Evolutionary conservation across 2,113 vertebrate species (phyloP).

Genomic region (Taxidea taxus): DNA sequence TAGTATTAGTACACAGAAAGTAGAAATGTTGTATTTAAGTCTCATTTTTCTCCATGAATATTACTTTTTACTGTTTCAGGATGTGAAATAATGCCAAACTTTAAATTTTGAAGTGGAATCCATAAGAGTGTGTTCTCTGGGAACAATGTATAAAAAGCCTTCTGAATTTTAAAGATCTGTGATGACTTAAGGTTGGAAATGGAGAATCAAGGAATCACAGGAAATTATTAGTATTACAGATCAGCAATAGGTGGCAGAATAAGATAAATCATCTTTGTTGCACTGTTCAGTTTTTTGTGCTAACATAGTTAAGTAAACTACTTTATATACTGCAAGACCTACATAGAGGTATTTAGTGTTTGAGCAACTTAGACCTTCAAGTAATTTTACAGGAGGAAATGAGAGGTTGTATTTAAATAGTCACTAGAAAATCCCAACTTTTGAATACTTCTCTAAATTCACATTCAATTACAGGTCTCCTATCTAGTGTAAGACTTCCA

Average conservation of each 20-base stretch:
- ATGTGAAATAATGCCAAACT: not conserved
- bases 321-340: not conserved
- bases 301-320: not conserved
- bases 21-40: not conserved
- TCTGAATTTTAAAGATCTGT: not conserved
- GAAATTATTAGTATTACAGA: not conserved
- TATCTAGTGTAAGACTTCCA: not conserved
- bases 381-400: not conserved
- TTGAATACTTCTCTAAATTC: not conserved
- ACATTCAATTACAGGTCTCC: not conserved
- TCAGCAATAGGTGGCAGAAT: not conserved
- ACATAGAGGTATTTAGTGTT: not conserved
- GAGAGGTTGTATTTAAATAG: not conserved
- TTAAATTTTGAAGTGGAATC: not conserved
- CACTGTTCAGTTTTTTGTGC: not conserved
- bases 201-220: not conserved
- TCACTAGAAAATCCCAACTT: not conserved
- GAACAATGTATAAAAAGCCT: not conserved
- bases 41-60: not conserved
- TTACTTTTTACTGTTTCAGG: not conserved
- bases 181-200: not conserved
- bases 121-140: not conserved
- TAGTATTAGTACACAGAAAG: not conserved
- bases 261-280: not conserved
- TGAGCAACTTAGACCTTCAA: not conserved